Evolutionary conservation across 2,113 vertebrate species (phyloP).

Genomic region (Glareola pratincola): DNA sequence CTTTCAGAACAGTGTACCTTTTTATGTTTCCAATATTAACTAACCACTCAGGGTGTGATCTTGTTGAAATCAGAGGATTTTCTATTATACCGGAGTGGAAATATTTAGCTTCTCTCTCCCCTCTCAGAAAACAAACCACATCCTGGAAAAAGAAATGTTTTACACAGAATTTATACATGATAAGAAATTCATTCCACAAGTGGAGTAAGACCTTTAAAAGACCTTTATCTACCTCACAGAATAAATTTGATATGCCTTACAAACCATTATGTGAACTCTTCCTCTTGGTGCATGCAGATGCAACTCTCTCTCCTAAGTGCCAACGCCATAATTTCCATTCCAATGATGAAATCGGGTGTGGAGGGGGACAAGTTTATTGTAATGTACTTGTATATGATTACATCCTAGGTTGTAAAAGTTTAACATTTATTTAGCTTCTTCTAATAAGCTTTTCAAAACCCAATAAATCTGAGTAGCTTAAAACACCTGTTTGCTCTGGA

Average conservation of each 20-base stretch:
- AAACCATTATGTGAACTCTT: constrained; percentile 71
- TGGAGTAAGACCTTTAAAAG: constrained; percentile 79
- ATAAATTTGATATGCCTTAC: constrained; percentile 76
- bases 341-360: constrained; percentile 53
- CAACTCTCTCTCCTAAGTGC: constrained; percentile 45
- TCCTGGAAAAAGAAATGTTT: constrained; percentile 56
- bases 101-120: constrained; percentile 52
- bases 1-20: constrained; percentile 30
- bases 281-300: constrained; percentile 62
- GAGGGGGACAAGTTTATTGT: constrained; percentile 57
- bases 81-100: constrained; percentile 49
- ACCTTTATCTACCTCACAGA: constrained; percentile 75
- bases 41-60: constrained; percentile 24
- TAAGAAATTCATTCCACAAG: constrained; percentile 80
- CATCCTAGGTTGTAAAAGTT: constrained; percentile 46
- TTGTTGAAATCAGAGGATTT: constrained; percentile 57
- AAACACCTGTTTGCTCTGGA: constrained; percentile 47
- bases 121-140: constrained; percentile 64
- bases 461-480: constrained; percentile 53
- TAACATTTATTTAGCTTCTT: constrained; percentile 60
- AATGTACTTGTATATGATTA: constrained; percentile 61
- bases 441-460: constrained; percentile 55
- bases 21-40: constrained; percentile 45
- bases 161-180: constrained; percentile 67
- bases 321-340: constrained; percentile 67